Base-by-base conservation (phyloP, 2,888 invertebrate species). In the Rutpela maculata region DNA sequence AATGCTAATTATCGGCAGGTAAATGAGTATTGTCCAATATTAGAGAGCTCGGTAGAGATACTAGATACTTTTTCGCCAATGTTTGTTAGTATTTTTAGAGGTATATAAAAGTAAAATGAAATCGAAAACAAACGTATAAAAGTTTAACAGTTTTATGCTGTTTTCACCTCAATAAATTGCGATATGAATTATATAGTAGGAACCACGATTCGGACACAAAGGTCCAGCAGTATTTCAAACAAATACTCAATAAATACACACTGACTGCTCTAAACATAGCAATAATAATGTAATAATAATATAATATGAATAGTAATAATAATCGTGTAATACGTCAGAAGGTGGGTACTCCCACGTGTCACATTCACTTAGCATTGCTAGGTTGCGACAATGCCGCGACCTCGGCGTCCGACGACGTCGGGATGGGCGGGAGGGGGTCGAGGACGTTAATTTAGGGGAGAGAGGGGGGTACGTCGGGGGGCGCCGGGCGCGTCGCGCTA, bases 251-350 rank as follows among this genome's bases (percentile, higher is more conserved):
- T 86, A 83, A 88, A 89, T 87, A 88, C 88, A 89, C 88, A 88
- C 87, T 86, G 88, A 88, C 88, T 88, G 88, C 86, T 87, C 87
- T 88, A 87, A 86, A 86, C 86, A 87, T 86, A 87, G 87, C 86
- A 86, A 88, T 88, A 87, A 88, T 85, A 84, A 82, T 82, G 82
- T 87, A 85, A 85, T 85, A 86, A 87, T 86, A 86, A 87, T 88
- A 88, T 88, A 88, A 89, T 89, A 89, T 90, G 90, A 90, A 90
- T 90, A 90, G 89, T 90, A 90, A 90, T 90, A 90, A 90, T 90
- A 90, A 90, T 90, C 88, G 90, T 90, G 89, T 90, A 89, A 89
- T 89, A 90, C 89, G 89, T 89, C 89, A 87, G 89, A 83, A 87
- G 86, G 88, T 86, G 85, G 85, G 86, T 84, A 71, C 83, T 83